These are phyloP conservation scores for Chrysogorgia sp. DNA, from an alignment of 92 coral and sea anemone species.

Conservation along the genomic window DNA sequence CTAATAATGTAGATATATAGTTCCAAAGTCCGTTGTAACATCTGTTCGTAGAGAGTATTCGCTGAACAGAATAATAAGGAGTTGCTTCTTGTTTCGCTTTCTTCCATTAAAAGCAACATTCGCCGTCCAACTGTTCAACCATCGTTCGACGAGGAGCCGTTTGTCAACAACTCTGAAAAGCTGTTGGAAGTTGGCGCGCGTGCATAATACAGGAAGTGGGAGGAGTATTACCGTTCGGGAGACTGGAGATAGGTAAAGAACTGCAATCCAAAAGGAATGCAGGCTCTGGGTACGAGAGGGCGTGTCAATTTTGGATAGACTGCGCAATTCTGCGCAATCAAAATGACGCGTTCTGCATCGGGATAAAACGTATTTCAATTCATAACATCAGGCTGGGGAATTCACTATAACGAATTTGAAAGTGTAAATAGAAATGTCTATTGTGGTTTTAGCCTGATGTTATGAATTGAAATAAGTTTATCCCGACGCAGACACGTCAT, in stretches of 20 bases:
- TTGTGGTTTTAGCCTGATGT: too few species aligned
- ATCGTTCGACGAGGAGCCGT: neutral
- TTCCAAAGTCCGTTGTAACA: neutral
- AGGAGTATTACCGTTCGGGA: neutral
- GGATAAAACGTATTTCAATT: too few species aligned
- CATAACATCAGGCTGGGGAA: too few species aligned
- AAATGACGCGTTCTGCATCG: too few species aligned
- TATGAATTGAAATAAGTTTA: too few species aligned
- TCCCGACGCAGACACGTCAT: too few species aligned
- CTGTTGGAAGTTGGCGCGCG: constrained; percentile 44
- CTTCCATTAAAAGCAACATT: neutral
- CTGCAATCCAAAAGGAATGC: neutral
- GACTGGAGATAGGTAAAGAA: neutral
- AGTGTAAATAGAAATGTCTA: too few species aligned
- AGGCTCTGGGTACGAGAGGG: neutral
- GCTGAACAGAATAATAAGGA: neutral
- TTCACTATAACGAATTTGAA: too few species aligned
- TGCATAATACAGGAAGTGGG: constrained; percentile 10
- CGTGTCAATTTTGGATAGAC: too few species aligned
- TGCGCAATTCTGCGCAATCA: too few species aligned
- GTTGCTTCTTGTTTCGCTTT: neutral
- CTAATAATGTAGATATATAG: neutral
- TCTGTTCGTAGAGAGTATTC: neutral
- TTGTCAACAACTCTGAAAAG: constrained; percentile 3
- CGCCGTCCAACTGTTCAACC: neutral